Evolutionary conservation across 2,113 vertebrate species (phyloP).

Genomic region (Hystrix cristata): DNA sequence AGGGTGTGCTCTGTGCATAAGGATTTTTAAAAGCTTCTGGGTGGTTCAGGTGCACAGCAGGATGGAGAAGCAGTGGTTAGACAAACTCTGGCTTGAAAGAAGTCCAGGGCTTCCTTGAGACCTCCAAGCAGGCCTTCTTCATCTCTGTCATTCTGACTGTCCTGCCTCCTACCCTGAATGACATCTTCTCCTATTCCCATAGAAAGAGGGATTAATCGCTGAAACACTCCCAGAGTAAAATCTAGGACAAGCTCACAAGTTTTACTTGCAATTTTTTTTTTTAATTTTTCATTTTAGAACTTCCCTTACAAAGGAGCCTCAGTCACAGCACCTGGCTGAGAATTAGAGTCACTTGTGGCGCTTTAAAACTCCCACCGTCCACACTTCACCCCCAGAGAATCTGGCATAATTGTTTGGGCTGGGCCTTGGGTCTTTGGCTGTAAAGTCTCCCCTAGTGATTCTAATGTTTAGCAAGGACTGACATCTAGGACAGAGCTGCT

Average conservation of each 20-base stretch:
- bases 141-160: background rate
- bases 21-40: background rate
- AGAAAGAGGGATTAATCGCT: background rate
- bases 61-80: background rate
- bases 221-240: background rate
- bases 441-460: background rate
- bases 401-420: background rate
- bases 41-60: background rate
- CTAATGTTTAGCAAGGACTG: background rate
- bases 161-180: background rate
- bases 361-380: background rate
- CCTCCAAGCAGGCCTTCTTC: background rate
- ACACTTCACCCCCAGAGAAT: background rate
- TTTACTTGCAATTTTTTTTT: background rate
- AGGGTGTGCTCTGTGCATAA: background rate
- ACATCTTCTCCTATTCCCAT: background rate
- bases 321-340: background rate
- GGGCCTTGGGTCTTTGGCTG: background rate
- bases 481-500: background rate
- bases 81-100: background rate
- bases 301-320: background rate
- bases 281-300: constrained; percentile 31
- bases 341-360: background rate
- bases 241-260: background rate
- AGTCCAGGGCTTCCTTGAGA: background rate